Percentiles rank a stretch among this genome's conserved stretches.
Evolutionary conservation across 2,113 vertebrate genomes (phyloP).

Genomic region (Fregetta grallaria): DNA sequence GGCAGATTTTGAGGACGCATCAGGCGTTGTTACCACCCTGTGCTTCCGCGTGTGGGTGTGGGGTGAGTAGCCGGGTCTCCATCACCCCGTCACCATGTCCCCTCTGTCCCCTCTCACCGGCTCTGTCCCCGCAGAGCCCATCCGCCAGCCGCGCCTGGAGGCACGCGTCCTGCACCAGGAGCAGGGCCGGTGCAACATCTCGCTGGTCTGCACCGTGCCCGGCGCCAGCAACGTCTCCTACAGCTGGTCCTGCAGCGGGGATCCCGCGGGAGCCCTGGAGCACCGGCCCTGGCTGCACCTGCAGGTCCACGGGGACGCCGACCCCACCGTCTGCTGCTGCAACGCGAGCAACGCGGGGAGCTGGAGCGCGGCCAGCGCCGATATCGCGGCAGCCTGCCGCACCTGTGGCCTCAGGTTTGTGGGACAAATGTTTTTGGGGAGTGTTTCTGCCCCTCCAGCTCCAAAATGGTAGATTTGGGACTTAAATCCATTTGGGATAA

Average conservation of each 20-base stretch:
- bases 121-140: not conserved
- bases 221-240: fast-evolving
- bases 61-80: not conserved
- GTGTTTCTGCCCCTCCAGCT: not conserved
- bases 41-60: not conserved
- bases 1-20: fast-evolving
- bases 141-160: fast-evolving
- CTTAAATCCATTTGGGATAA: not conserved
- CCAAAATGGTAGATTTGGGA: not conserved
- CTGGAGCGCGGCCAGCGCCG: not conserved
- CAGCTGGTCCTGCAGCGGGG: not conserved
- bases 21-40: fast-evolving
- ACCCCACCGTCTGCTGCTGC: fast-evolving
- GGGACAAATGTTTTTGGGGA: no score
- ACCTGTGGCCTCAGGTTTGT: fast-evolving
- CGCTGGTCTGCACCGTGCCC: not conserved
- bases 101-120: not conserved
- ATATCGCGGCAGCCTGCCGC: fast-evolving
- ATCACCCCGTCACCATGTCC: fast-evolving
- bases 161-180: fast-evolving
- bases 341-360: not conserved
- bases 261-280: fast-evolving
- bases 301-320: fast-evolving
- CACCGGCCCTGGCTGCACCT: fast-evolving
- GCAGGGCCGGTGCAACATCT: not conserved